Evolutionary conservation across 2,113 vertebrate species (phyloP).

Genomic region (Syngnathus floridae): DNA sequence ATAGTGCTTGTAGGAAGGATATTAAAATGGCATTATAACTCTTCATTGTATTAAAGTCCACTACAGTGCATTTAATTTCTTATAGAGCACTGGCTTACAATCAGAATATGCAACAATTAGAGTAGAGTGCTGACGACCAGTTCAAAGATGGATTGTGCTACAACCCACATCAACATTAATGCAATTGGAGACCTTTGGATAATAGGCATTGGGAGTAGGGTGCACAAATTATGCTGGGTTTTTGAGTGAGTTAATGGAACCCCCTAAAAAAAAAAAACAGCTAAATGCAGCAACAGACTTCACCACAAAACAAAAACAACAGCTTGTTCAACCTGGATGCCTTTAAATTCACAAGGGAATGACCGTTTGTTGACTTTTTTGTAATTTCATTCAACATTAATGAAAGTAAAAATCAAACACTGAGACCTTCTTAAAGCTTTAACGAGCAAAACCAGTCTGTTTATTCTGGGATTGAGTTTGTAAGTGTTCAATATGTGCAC

Average conservation of each 20-base stretch:
- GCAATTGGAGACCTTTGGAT: constrained; percentile 2
- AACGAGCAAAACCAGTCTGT: not conserved
- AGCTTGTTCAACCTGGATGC: not conserved
- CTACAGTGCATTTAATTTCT: not conserved
- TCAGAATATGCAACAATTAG: constrained; percentile 1
- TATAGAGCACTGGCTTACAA: not conserved
- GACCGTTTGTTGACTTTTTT: not conserved
- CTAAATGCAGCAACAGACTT: not conserved
- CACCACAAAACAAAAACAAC: not conserved
- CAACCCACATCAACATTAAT: constrained; percentile 7
- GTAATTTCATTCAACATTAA: not conserved
- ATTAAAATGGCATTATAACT: not conserved
- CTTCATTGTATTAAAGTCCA: not conserved
- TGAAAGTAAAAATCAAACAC: not conserved
- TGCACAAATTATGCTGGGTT: not conserved
- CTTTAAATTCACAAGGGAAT: not conserved
- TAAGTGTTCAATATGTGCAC: not conserved
- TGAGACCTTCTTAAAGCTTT: not conserved
- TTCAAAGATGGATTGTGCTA: constrained; percentile 1
- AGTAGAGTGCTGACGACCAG: constrained; percentile 2
- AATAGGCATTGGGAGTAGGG: constrained; percentile 1
- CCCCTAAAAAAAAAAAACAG: too few relatives aligned
- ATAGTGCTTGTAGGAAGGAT: not conserved
- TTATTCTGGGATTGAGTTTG: too few relatives aligned
- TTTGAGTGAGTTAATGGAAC: not conserved